A percentile compares a stretch with the other conserved stretches of the same genome.
phyloP scores from a whole-genome alignment of 2,113 vertebrate species.

The Sterrhoptilus dennistouni region DNA sequence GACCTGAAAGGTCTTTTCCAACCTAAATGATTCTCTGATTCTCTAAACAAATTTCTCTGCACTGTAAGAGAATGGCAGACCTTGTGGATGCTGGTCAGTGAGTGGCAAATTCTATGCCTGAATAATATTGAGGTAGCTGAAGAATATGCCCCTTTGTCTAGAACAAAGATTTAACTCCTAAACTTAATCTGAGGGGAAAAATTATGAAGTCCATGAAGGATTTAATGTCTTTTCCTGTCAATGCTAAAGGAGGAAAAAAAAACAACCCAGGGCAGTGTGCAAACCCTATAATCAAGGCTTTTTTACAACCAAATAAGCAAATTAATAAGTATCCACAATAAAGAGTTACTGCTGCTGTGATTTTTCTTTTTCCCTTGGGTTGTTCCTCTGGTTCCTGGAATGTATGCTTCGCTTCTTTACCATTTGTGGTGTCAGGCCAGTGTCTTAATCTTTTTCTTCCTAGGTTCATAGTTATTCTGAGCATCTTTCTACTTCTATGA shows the following conservation, averaged over 20 bases:
- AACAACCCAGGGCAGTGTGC: rapidly evolving
- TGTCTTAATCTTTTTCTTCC: background rate
- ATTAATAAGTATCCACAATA: background rate
- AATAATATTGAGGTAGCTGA: background rate
- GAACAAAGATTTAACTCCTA: background rate
- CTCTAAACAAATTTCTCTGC: background rate
- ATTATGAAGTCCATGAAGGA: background rate
- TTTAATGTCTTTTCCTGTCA: background rate
- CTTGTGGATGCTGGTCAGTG: background rate
- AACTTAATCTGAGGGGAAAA: background rate
- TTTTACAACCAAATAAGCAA: background rate
- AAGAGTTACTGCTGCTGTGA: background rate
- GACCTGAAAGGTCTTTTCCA: background rate
- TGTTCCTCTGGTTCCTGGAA: background rate
- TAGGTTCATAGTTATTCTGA: background rate
- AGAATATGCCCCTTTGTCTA: background rate
- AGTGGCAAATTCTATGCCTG: background rate
- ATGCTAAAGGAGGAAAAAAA: background rate
- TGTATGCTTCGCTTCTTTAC: background rate
- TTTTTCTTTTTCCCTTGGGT: background rate
- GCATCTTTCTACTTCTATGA: background rate
- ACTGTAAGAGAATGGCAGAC: background rate
- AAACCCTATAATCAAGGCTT: background rate
- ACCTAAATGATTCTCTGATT: background rate
- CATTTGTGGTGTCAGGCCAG: background rate